Conservation (phyloP, 2,113 vertebrate species). For the Dromaius novaehollandiae region DNA sequence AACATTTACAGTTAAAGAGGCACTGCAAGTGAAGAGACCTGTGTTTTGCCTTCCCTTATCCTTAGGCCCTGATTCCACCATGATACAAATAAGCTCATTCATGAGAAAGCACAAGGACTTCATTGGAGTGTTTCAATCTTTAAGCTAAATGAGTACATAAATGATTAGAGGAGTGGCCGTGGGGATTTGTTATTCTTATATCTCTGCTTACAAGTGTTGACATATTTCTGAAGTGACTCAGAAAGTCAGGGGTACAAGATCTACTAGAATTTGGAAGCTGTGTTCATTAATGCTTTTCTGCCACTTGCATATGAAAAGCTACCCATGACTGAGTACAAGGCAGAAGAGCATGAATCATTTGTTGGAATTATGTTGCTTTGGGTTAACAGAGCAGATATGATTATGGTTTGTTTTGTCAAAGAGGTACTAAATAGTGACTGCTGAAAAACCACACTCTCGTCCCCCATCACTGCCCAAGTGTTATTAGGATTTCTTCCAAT, state of each 20-base stretch:
- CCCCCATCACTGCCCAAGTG: background rate
- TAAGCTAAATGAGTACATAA: background rate
- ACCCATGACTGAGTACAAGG: background rate
- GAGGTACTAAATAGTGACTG: background rate
- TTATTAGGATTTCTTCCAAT: conserved; percentile 1
- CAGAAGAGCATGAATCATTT: background rate
- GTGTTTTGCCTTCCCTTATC: background rate
- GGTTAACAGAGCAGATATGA: background rate
- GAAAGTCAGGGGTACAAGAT: background rate
- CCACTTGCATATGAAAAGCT: background rate
- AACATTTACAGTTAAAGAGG: background rate
- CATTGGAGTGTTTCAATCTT: background rate
- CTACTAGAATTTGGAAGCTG: background rate
- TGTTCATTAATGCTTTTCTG: background rate
- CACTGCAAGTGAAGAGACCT: background rate
- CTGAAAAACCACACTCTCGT: background rate
- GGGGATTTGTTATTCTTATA: background rate
- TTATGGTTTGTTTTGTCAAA: background rate
- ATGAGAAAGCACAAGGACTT: background rate
- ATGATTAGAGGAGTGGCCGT: background rate
- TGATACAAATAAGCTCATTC: background rate
- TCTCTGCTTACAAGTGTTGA: background rate
- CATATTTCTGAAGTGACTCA: background rate
- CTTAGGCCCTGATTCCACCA: background rate
- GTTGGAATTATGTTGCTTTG: background rate